phyloP scores from a whole-genome alignment of 2,888 invertebrate genomes.

The Helobdella robusta region DNA sequence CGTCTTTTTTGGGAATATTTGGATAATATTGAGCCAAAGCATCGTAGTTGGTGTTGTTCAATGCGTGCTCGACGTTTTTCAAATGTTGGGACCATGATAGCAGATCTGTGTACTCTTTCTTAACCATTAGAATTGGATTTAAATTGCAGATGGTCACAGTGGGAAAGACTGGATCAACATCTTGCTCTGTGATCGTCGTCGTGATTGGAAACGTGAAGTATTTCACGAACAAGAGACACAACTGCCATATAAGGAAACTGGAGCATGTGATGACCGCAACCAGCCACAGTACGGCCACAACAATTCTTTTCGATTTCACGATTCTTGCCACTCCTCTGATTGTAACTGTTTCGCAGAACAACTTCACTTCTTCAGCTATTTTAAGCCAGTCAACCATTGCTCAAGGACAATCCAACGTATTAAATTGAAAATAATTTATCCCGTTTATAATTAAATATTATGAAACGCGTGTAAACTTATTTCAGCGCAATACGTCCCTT shows the following conservation, averaged over 20 bases:
- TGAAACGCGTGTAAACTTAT: too few species aligned
- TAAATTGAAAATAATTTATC: too few species aligned
- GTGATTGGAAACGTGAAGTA: constrained; percentile 21
- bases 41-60: not conserved
- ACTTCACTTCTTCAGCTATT: not conserved
- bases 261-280: constrained; percentile 8
- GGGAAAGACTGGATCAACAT: constrained; percentile 9
- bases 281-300: constrained; percentile 11
- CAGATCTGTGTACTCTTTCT: not conserved
- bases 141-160: constrained; percentile 20
- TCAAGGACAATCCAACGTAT: too few species aligned
- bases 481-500: too few species aligned
- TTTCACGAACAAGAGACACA: not conserved
- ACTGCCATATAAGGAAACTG: constrained; percentile 12
- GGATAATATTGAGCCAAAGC: not conserved
- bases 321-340: constrained; percentile 21
- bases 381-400: too few species aligned
- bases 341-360: constrained; percentile 24
- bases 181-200: constrained; percentile 12
- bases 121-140: not conserved
- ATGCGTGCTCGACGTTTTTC: not conserved
- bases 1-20: not conserved
- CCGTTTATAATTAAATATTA: too few species aligned
- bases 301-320: constrained; percentile 3
- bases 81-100: not conserved